These are phyloP conservation scores for Galbula dea DNA, from an alignment of 2,113 vertebrate species.

Conservation along the genomic window DNA sequence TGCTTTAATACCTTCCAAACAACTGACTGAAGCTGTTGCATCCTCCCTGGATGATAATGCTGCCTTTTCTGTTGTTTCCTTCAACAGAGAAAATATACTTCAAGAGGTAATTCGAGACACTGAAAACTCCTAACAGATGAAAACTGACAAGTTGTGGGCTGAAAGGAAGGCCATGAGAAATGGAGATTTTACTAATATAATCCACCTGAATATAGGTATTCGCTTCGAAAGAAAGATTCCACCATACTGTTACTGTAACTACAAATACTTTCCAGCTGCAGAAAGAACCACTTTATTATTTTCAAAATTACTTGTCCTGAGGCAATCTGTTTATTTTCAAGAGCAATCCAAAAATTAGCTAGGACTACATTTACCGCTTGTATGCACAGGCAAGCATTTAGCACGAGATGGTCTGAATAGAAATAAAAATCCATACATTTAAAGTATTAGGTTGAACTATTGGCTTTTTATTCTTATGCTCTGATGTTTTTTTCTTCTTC, in stretches of 20 bases:
- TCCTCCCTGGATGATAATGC: background rate
- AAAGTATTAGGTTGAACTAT: background rate
- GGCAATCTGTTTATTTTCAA: slow-evolving; percentile 37
- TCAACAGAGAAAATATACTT: background rate
- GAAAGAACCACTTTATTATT: background rate
- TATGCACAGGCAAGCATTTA: background rate
- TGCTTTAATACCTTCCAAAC: background rate
- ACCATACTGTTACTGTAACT: background rate
- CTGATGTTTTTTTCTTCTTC: background rate
- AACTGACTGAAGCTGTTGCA: background rate
- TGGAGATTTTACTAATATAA: background rate
- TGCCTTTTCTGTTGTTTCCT: background rate
- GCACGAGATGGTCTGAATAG: background rate
- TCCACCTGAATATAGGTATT: slow-evolving; percentile 9
- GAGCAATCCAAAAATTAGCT: background rate
- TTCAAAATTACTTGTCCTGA: background rate
- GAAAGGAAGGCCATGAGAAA: background rate
- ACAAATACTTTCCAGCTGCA: slow-evolving; percentile 33
- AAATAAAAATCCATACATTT: background rate
- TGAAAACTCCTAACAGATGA: background rate
- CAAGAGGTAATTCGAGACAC: background rate
- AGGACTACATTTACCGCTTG: background rate
- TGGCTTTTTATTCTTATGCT: slow-evolving; percentile 12
- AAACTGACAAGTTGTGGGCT: background rate
- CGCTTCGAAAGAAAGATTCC: background rate